Conservation (phyloP, 2,797 vertebrate species). For the Centropyge bicolor region DNA sequence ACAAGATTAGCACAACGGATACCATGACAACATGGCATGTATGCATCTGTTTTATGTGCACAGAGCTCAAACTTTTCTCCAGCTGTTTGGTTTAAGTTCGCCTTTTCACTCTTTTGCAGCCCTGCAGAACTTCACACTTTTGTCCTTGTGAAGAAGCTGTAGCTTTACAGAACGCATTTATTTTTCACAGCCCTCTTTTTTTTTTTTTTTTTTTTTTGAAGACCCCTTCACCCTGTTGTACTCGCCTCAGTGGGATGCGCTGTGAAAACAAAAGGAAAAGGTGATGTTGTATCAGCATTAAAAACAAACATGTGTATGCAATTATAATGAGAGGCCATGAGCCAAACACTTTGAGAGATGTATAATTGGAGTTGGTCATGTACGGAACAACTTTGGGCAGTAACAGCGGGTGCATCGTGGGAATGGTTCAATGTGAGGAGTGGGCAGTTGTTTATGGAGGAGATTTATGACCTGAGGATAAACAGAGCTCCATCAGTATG, state of each 20-base stretch:
- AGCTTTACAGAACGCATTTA: slow-evolving; percentile 34
- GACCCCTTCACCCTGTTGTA: slow-evolving; percentile 31
- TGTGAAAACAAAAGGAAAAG: slow-evolving; percentile 27
- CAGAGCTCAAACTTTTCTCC: slow-evolving; percentile 12
- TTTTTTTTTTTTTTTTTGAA: slow-evolving; percentile 39
- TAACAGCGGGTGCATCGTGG: slow-evolving; percentile 16
- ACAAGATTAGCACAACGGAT: slow-evolving; percentile 48
- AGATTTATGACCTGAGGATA: slow-evolving; percentile 64
- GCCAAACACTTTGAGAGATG: slow-evolving; percentile 10
- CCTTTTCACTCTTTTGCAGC: slow-evolving; percentile 37
- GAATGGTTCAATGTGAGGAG: slow-evolving; percentile 24
- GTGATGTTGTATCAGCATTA: slow-evolving; percentile 23
- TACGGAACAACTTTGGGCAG: slow-evolving; percentile 13
- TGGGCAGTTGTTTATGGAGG: slow-evolving; percentile 51
- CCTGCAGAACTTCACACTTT: slow-evolving; percentile 43
- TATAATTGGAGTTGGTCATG: slow-evolving; percentile 38
- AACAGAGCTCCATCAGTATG: slow-evolving; percentile 58
- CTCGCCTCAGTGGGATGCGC: slow-evolving; percentile 26
- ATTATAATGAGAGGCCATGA: slow-evolving; percentile 24
- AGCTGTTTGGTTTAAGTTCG: slow-evolving; percentile 20
- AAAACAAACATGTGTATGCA: slow-evolving; percentile 15
- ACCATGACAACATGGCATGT: slow-evolving; percentile 60
- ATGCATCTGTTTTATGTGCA: slow-evolving; percentile 19
- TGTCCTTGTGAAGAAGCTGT: slow-evolving; percentile 21
- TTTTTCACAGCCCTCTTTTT: slow-evolving; percentile 43